phyloP scores from a whole-genome alignment of 1,140 invertebrate species.

The Anastrepha obliqua region DNA sequence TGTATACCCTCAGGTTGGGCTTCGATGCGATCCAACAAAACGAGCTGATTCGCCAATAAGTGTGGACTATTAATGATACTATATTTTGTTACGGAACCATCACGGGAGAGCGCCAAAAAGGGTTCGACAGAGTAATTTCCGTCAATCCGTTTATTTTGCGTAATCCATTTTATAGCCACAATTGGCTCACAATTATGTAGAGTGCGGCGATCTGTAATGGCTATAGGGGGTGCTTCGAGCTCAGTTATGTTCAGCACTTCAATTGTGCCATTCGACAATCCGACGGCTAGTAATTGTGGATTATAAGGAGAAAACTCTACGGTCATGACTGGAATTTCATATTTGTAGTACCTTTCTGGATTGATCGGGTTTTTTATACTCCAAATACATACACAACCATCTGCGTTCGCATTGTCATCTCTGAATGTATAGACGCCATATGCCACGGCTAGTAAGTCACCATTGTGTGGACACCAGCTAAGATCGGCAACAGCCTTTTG shows the following conservation, averaged over 20 bases:
- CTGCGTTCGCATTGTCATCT: conserved; percentile 46
- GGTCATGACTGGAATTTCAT: conserved; percentile 82
- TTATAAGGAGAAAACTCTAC: conserved; percentile 82
- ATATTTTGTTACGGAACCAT: conserved; percentile 78
- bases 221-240: conserved; percentile 74
- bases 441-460: conserved; percentile 81
- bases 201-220: conserved; percentile 76
- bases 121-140: conserved; percentile 66
- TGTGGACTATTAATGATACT: conserved; percentile 72
- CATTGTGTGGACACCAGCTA: conserved; percentile 80
- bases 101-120: conserved; percentile 77
- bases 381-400: conserved; percentile 82
- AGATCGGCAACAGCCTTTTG: conserved; percentile 76
- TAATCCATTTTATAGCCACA: conserved; percentile 79
- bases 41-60: conserved; percentile 76
- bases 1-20: conserved; percentile 78
- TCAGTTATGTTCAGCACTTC: conserved; percentile 82
- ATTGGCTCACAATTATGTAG: conserved; percentile 81
- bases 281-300: conserved; percentile 85
- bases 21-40: conserved; percentile 79
- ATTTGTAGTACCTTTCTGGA: conserved; percentile 84
- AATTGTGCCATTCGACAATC: conserved; percentile 86
- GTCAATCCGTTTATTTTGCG: conserved; percentile 73
- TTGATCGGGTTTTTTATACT: conserved; percentile 90
- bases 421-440: conserved; percentile 78